Evolutionary conservation across 2,888 invertebrate genomes (phyloP).

Genomic region (Liposcelis brunnea): DNA sequence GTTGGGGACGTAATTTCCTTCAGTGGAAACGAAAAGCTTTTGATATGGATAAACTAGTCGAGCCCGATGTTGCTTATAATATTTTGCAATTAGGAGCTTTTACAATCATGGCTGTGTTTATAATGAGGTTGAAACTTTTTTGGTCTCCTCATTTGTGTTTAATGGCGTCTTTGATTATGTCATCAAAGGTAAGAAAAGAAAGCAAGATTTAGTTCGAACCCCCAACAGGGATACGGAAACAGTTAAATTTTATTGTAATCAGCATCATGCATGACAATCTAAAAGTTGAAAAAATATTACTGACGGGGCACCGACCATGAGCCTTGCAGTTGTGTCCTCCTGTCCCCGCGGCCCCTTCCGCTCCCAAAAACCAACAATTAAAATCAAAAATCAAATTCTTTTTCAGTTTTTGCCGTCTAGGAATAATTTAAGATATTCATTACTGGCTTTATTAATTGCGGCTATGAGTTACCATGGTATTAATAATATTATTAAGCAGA

Average conservation of each 20-base stretch:
- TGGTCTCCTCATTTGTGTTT: constrained; percentile 64
- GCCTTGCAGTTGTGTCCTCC: too few species aligned
- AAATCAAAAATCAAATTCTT: constrained; percentile 5
- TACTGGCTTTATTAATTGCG: constrained; percentile 33
- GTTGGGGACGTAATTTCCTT: constrained; percentile 2
- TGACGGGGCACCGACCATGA: too few species aligned
- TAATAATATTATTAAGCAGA: constrained; percentile 33
- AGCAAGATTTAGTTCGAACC: too few species aligned
- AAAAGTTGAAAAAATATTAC: too few species aligned
- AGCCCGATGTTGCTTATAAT: constrained; percentile 47
- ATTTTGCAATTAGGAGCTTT: constrained; percentile 52
- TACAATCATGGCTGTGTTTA: constrained; percentile 49
- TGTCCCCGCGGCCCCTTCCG: too few species aligned
- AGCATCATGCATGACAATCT: too few species aligned
- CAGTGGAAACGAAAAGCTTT: constrained; percentile 8
- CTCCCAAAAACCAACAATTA: too few species aligned
- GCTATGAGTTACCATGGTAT: constrained; percentile 36
- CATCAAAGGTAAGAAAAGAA: constrained; percentile 36
- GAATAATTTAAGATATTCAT: constrained; percentile 26
- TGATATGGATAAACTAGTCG: constrained; percentile 22
- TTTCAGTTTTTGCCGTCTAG: constrained; percentile 16
- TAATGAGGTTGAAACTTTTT: constrained; percentile 63
- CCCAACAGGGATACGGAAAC: too few species aligned
- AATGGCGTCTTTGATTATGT: constrained; percentile 45
- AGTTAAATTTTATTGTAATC: too few species aligned